These are phyloP conservation scores for Polypterus senegalus DNA, from an alignment of 2,113 vertebrate species.

Conservation along the genomic window DNA sequence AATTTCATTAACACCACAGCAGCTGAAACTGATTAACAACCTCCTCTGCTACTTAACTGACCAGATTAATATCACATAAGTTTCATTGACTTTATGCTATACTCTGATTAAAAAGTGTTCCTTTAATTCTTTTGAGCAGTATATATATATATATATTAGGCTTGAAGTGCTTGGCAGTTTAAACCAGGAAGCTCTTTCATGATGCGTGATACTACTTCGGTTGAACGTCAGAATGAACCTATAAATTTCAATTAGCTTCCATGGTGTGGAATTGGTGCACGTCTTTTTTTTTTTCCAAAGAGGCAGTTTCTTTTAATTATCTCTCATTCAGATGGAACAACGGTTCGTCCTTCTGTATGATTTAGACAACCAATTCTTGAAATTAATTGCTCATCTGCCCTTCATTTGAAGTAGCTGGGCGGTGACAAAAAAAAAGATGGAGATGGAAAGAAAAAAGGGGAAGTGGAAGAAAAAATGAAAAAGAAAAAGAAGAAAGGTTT, in stretches of 20 bases:
- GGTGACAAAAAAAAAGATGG: constrained; percentile 1
- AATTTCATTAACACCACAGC: too few relatives aligned
- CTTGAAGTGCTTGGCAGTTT: neutral
- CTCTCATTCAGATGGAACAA: constrained; percentile 50
- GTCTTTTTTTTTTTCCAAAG: constrained; percentile 32
- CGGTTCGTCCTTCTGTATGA: constrained; percentile 49
- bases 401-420: constrained; percentile 32
- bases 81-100: too few relatives aligned
- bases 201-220: too few relatives aligned
- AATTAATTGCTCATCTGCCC: constrained; percentile 49
- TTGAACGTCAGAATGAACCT: constrained; percentile 17
- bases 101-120: too few relatives aligned
- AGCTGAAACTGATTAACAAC: too few relatives aligned
- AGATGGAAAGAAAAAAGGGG: constrained; percentile 4
- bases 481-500: neutral
- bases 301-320: constrained; percentile 52
- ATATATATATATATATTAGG: neutral
- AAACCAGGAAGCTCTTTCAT: neutral
- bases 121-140: too few relatives aligned
- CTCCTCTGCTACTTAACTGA: too few relatives aligned
- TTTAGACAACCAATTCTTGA: constrained; percentile 43
- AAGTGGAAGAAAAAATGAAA: neutral
- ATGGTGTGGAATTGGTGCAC: constrained; percentile 34
- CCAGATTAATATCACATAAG: too few relatives aligned
- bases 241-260: constrained; percentile 53